These are phyloP conservation scores for Coregonus suidteri DNA, from an alignment of 2,797 vertebrate species.

Conservation along the genomic window DNA sequence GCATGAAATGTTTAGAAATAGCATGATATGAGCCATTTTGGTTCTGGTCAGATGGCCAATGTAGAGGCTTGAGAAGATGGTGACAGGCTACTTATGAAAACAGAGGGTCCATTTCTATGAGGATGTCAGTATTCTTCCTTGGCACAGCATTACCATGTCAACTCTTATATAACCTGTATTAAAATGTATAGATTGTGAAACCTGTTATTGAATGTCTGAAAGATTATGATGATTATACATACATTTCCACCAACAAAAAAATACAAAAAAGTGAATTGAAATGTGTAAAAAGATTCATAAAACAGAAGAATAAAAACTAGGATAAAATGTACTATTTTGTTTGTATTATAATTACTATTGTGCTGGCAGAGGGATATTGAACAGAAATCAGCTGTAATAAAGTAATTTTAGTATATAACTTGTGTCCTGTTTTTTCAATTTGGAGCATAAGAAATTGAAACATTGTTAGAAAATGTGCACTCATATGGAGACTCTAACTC, in stretches of 20 bases:
- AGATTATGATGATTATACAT: constrained; percentile 78
- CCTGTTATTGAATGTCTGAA: constrained; percentile 94
- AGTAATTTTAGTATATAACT: constrained; percentile 96
- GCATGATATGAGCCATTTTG: constrained; percentile 41
- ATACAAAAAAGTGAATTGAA: constrained; percentile 75
- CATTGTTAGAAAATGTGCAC: too few species aligned
- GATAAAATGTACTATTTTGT: constrained; percentile 98
- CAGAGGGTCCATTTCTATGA: constrained; percentile 82
- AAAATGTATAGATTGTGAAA: constrained; percentile 99
- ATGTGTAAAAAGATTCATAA: constrained; percentile 77
- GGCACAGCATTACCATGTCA: constrained; percentile 95
- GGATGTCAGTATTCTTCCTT: constrained; percentile 92
- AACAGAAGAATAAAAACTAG: constrained; percentile 73
- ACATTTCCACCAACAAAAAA: constrained; percentile 58
- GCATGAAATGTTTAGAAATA: constrained; percentile 46
- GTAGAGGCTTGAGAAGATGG: constrained; percentile 50
- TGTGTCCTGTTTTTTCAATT: constrained; percentile 20
- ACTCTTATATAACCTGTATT: constrained; percentile 91
- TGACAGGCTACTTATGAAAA: constrained; percentile 67
- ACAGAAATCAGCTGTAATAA: constrained; percentile 99
- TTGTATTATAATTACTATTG: constrained; percentile 99
- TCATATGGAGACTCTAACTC: too few species aligned
- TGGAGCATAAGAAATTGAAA: background rate
- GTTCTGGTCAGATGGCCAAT: constrained; percentile 55
- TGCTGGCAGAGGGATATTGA: constrained; percentile 96